Conservation (phyloP, 2,113 vertebrate genomes). For the Dasypus novemcinctus region DNA sequence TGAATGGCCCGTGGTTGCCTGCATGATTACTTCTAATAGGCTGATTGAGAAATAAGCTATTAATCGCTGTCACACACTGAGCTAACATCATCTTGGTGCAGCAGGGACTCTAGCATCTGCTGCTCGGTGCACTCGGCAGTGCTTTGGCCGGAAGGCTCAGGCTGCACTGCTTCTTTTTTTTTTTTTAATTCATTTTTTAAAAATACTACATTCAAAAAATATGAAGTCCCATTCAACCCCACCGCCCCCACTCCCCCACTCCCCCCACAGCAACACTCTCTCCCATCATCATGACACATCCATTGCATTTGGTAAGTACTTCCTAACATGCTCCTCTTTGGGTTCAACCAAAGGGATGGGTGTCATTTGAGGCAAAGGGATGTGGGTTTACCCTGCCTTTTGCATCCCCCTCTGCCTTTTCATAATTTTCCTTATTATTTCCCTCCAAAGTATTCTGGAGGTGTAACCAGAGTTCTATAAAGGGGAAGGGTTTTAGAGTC, state of each 20-base stretch:
- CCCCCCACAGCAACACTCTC: too few species aligned
- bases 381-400: background rate
- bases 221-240: too few species aligned
- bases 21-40: constrained; percentile 70
- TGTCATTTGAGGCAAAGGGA: background rate
- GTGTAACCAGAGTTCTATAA: too few species aligned
- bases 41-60: constrained; percentile 70
- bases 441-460: background rate
- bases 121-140: rapidly evolving
- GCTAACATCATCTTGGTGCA: constrained; percentile 52
- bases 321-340: rapidly evolving
- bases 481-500: background rate
- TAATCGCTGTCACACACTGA: constrained; percentile 64
- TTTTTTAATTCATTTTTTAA: too few species aligned
- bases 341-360: background rate
- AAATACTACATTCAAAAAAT: too few species aligned
- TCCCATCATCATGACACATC: too few species aligned
- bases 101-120: constrained; percentile 46
- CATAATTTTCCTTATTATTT: background rate
- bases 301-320: too few species aligned
- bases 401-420: rapidly evolving
- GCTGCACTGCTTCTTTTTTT: rapidly evolving
- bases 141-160: background rate
- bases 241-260: too few species aligned
- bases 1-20: constrained; percentile 45